Conservation (phyloP, 2,797 vertebrate species). For the Apogon talboti region DNA sequence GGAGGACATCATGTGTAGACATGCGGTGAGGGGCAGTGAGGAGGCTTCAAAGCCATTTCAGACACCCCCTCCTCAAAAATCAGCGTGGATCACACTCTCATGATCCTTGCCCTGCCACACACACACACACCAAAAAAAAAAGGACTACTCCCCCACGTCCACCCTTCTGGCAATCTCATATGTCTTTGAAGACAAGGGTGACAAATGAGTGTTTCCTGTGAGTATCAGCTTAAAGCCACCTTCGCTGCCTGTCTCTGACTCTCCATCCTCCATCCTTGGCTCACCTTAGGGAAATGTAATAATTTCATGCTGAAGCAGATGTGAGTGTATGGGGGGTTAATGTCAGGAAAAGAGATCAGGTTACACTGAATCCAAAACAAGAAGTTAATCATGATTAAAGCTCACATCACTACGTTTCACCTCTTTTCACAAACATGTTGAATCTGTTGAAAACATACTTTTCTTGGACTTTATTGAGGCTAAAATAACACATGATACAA, state of each 20-base stretch:
- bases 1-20: conserved; percentile 28
- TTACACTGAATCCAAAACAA: conserved; percentile 83
- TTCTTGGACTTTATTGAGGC: conserved; percentile 2
- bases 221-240: conserved; percentile 71
- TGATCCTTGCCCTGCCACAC: conserved; percentile 55
- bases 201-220: conserved; percentile 77
- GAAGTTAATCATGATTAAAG: conserved; percentile 87
- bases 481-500: conserved; percentile 31
- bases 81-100: conserved; percentile 53
- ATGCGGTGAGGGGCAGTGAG: conserved; percentile 45
- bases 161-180: conserved; percentile 56
- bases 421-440: background rate
- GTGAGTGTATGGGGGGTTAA: conserved; percentile 45
- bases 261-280: conserved; percentile 52
- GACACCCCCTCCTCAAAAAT: conserved; percentile 13
- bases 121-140: conserved; percentile 16
- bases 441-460: background rate
- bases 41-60: conserved; percentile 56
- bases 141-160: background rate
- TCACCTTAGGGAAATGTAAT: conserved; percentile 85
- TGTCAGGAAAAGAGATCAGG: conserved; percentile 81
- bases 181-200: conserved; percentile 72
- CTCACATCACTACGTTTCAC: background rate
- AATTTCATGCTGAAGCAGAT: conserved; percentile 85
- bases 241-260: conserved; percentile 56